These are phyloP conservation scores for Drosophila teissieri DNA, from an alignment of 1,140 invertebrate genomes.

Conservation along the genomic window DNA sequence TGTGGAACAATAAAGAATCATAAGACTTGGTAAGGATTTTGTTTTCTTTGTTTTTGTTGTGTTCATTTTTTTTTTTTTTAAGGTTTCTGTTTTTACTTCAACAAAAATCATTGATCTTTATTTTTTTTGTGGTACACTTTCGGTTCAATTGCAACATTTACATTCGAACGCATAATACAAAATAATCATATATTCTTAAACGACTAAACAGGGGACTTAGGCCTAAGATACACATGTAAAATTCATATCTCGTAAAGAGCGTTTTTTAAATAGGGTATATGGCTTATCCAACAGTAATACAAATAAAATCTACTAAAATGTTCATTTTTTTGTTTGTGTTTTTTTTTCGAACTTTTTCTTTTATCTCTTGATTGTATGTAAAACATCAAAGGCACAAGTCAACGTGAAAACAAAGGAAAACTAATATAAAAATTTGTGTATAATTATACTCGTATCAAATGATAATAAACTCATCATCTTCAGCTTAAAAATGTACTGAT, in stretches of 20 bases:
- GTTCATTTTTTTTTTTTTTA: conserved; percentile 49
- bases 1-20: conserved; percentile 50
- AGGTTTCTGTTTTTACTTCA: conserved; percentile 64
- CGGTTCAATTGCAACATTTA: conserved; percentile 79
- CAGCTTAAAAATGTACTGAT: conserved; percentile 35
- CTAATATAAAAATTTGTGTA: conserved; percentile 64
- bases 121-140: conserved; percentile 75
- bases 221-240: conserved; percentile 76
- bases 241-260: conserved; percentile 68
- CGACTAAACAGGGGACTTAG: conserved; percentile 69
- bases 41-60: conserved; percentile 56
- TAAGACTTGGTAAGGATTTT: conserved; percentile 62
- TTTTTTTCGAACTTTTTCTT: conserved; percentile 18
- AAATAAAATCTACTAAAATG: conserved; percentile 66
- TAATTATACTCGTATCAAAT: conserved; percentile 41
- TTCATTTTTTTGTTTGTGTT: conserved; percentile 22
- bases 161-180: conserved; percentile 79
- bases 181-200: conserved; percentile 61
- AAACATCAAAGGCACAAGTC: conserved; percentile 84
- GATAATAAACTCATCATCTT: conserved; percentile 53
- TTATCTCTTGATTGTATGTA: conserved; percentile 43
- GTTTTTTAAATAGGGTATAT: conserved; percentile 63
- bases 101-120: conserved; percentile 84
- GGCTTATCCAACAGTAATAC: conserved; percentile 78
- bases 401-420: conserved; percentile 82